These are phyloP conservation scores for Phalanger gymnotis DNA, from an alignment of 2,797 vertebrate species.

Conservation along the genomic window DNA sequence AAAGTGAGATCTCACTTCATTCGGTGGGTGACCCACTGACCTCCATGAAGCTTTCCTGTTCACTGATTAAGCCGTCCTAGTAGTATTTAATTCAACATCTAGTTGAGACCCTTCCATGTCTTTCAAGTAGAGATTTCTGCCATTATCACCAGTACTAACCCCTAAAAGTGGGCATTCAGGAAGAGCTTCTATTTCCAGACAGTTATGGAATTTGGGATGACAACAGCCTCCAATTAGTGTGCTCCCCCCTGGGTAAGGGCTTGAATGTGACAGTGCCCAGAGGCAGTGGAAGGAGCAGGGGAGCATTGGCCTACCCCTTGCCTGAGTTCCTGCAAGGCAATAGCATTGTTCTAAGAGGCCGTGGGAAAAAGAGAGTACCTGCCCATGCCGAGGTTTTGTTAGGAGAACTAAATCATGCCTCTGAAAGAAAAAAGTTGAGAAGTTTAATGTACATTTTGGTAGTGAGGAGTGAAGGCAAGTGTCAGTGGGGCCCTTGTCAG, in stretches of 20 bases:
- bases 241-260: not conserved
- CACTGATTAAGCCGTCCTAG: not conserved
- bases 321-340: not conserved
- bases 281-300: not conserved
- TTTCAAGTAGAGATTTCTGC: not conserved
- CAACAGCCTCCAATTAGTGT: accelerated
- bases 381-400: not conserved
- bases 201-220: not conserved
- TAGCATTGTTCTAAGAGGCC: not conserved
- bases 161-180: not conserved
- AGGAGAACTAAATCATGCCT: not conserved
- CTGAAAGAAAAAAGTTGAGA: not conserved
- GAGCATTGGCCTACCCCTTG: not conserved
- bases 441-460: not conserved
- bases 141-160: accelerated
- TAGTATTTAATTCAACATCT: not conserved
- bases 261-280: not conserved
- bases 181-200: accelerated
- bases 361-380: not conserved
- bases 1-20: accelerated
- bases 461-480: not conserved
- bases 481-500: not conserved
- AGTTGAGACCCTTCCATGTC: not conserved
- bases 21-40: not conserved
- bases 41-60: not conserved